phyloP scores from a whole-genome alignment of 2,113 vertebrate genomes.

The Ochotona princeps region DNA sequence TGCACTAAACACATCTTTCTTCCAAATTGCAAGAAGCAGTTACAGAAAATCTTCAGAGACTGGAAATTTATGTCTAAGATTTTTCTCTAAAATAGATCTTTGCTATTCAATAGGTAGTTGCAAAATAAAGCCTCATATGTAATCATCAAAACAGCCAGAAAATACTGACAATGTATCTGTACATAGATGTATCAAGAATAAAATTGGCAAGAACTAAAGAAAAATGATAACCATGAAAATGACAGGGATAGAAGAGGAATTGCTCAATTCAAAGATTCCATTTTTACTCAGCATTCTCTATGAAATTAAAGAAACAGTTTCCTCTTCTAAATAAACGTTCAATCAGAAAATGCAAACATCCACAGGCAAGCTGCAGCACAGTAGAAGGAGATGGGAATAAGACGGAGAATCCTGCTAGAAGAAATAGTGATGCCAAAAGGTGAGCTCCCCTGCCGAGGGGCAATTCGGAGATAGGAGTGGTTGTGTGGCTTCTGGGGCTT shows the following conservation, averaged over 20 bases:
- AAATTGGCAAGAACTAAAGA: neutral
- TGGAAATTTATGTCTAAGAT: neutral
- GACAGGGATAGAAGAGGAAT: conserved; percentile 11
- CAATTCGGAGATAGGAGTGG: neutral
- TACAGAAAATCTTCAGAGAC: neutral
- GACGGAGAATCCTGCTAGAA: neutral
- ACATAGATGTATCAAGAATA: neutral
- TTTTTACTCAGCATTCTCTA: conserved; percentile 20
- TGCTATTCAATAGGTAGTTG: neutral
- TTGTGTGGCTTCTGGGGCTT: rapidly evolving
- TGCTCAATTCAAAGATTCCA: neutral
- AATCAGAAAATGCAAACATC: neutral
- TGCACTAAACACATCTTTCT: neutral
- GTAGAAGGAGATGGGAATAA: neutral
- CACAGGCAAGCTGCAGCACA: neutral
- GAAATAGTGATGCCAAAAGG: neutral
- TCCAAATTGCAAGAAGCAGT: neutral
- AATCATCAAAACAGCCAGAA: neutral
- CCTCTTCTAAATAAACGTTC: conserved; percentile 24
- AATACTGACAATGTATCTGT: neutral
- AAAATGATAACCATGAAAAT: neutral
- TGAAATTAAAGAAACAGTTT: conserved; percentile 53
- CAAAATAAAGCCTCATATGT: neutral
- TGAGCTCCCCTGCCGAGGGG: neutral
- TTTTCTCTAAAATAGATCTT: neutral